Conservation (phyloP, 2,797 vertebrate species). For the Hippopotamyrus pictus region DNA sequence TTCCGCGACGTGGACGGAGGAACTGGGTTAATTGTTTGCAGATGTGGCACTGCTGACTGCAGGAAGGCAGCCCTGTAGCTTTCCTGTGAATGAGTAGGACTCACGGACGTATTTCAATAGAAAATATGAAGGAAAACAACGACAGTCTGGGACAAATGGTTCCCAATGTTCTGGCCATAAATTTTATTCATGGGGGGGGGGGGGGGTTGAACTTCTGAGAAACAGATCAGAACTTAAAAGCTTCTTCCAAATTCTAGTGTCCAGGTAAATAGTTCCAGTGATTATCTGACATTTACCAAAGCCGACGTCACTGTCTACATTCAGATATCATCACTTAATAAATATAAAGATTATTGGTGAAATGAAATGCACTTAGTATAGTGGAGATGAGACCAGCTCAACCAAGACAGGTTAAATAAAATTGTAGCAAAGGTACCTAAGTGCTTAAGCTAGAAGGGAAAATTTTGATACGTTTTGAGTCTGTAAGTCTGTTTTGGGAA, state of each 20-base stretch:
- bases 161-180: conserved; percentile 25
- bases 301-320: conserved; percentile 34
- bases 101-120: conserved; percentile 37
- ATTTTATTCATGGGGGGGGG: conserved; percentile 2
- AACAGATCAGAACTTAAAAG: not conserved
- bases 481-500: not conserved
- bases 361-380: not conserved
- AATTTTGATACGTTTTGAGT: not conserved
- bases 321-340: conserved; percentile 7
- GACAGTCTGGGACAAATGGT: conserved; percentile 50
- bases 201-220: not conserved
- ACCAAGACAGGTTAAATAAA: not conserved
- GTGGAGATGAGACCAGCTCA: not conserved
- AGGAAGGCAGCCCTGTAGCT: conserved; percentile 38
- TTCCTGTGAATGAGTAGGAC: conserved; percentile 31
- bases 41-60: conserved; percentile 52
- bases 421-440: not conserved
- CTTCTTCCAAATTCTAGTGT: conserved; percentile 20
- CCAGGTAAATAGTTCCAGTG: conserved; percentile 32
- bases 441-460: not conserved
- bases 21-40: conserved; percentile 64
- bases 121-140: conserved; percentile 44
- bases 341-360: not conserved
- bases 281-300: conserved; percentile 29
- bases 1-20: conserved; percentile 62